A percentile compares a stretch with the other conserved stretches of the same genome.
These are phyloP conservation scores for Aurelia sp. DNA, from an alignment of 30 jellyfish, hydroid and myxozoan species.

Conservation along the genomic window DNA sequence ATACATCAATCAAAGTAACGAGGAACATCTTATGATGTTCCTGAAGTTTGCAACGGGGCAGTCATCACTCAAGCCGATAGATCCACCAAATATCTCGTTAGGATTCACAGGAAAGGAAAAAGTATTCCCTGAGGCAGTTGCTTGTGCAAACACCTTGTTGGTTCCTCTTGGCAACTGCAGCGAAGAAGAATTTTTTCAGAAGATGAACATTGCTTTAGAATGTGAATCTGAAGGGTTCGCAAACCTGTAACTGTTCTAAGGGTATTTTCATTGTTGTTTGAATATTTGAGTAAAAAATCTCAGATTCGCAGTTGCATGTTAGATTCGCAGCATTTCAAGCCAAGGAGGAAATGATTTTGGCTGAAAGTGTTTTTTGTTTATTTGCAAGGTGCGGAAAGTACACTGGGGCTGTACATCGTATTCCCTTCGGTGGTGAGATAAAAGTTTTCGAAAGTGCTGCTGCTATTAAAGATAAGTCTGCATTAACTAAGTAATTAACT, in stretches of 20 bases:
- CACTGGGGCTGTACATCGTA: too few species aligned
- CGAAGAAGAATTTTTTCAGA: not conserved
- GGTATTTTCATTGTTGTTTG: too few species aligned
- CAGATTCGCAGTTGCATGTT: too few species aligned
- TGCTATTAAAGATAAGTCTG: too few species aligned
- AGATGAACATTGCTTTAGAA: constrained; percentile 36
- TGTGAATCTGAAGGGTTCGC: constrained; percentile 49
- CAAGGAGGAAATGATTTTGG: too few species aligned
- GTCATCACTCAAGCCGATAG: not conserved
- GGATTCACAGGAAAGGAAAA: constrained; percentile 6
- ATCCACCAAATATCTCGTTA: not conserved
- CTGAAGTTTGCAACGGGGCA: constrained; percentile 13
- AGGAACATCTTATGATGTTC: constrained; percentile 8
- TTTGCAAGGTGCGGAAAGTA: too few species aligned
- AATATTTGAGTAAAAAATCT: too few species aligned
- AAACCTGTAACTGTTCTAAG: not conserved
- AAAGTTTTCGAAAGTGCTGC: too few species aligned
- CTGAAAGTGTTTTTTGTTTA: too few species aligned
- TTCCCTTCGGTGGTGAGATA: too few species aligned
- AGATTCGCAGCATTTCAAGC: too few species aligned
- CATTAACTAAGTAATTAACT: too few species aligned
- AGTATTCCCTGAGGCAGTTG: constrained; percentile 21
- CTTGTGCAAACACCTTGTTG: constrained; percentile 5
- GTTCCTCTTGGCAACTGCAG: constrained; percentile 18
- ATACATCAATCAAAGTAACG: not conserved